Evolutionary conservation across 2,888 invertebrate species (phyloP).

Genomic region (Drosophila basisetae): DNA sequence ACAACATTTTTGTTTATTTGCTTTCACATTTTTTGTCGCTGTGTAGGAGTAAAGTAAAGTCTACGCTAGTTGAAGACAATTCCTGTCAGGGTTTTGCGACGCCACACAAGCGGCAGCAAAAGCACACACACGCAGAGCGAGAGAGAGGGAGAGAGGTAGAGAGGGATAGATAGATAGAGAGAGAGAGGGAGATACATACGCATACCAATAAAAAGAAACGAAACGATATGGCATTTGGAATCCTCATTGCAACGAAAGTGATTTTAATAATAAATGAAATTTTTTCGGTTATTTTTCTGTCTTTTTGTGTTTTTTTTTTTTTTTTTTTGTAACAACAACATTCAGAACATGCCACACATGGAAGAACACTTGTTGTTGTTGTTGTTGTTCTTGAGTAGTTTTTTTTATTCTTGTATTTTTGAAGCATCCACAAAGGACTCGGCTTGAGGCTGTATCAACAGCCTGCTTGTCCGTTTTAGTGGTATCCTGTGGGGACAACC

Average conservation of each 20-base stretch:
- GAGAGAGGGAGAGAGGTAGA: neutral
- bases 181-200: constrained; percentile 44
- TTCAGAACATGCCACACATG: constrained; percentile 1
- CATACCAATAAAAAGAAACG: constrained; percentile 75
- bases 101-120: constrained; percentile 3
- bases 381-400: constrained; percentile 43
- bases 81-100: constrained; percentile 55
- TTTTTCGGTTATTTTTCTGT: constrained; percentile 41
- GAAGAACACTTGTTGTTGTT: constrained; percentile 19
- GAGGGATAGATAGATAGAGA: neutral
- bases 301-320: constrained; percentile 7
- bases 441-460: constrained; percentile 3
- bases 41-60: constrained; percentile 25
- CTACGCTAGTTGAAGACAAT: constrained; percentile 73
- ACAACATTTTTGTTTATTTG: neutral
- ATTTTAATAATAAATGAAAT: constrained; percentile 85
- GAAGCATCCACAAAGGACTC: constrained; percentile 47
- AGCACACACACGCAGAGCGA: neutral
- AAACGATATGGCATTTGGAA: constrained; percentile 82
- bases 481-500: constrained; percentile 38
- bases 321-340: constrained; percentile 19
- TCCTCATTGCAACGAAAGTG: constrained; percentile 85
- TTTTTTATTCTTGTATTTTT: neutral
- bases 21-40: neutral
- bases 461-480: constrained; percentile 44